Conservation (phyloP, 2,797 vertebrate genomes). For the Pagetopsis macropterus region DNA sequence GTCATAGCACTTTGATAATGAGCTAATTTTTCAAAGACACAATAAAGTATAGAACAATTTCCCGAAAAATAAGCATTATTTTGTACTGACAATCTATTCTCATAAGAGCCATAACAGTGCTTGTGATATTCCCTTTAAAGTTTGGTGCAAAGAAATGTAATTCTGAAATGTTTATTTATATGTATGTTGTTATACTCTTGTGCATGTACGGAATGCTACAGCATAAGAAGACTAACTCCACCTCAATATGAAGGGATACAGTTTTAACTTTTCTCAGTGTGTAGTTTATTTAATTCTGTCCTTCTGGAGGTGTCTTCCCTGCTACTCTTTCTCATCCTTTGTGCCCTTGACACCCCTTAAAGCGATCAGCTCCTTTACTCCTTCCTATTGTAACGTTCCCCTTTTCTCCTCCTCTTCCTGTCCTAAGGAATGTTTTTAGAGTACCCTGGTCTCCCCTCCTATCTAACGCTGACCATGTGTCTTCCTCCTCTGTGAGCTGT, state of each 20-base stretch:
- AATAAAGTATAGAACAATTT: not conserved
- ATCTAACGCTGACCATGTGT: slow-evolving; percentile 83
- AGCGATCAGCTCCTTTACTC: slow-evolving; percentile 57
- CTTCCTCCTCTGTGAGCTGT: slow-evolving; percentile 68
- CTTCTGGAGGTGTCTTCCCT: slow-evolving; percentile 85
- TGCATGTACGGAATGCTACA: slow-evolving; percentile 13
- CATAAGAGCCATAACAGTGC: not conserved
- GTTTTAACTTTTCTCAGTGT: slow-evolving; percentile 54
- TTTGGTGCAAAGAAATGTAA: not conserved
- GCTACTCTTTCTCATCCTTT: slow-evolving; percentile 90
- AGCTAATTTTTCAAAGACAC: not conserved
- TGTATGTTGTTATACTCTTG: not conserved
- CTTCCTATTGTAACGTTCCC: slow-evolving; percentile 71
- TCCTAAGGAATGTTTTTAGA: slow-evolving; percentile 77
- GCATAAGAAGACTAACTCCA: not conserved
- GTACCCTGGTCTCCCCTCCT: slow-evolving; percentile 71
- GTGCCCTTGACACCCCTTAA: slow-evolving; percentile 83
- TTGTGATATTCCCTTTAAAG: not conserved
- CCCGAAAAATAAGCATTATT: not conserved
- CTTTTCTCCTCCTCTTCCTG: slow-evolving; percentile 69
- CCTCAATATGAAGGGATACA: slow-evolving; percentile 53
- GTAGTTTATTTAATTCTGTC: slow-evolving; percentile 49
- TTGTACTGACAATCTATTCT: not conserved
- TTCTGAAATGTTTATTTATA: slow-evolving; percentile 1
- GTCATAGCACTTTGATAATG: not conserved